These are phyloP conservation scores for Drosophila prostipennis DNA, from an alignment of 2,888 invertebrate genomes.

Conservation along the genomic window DNA sequence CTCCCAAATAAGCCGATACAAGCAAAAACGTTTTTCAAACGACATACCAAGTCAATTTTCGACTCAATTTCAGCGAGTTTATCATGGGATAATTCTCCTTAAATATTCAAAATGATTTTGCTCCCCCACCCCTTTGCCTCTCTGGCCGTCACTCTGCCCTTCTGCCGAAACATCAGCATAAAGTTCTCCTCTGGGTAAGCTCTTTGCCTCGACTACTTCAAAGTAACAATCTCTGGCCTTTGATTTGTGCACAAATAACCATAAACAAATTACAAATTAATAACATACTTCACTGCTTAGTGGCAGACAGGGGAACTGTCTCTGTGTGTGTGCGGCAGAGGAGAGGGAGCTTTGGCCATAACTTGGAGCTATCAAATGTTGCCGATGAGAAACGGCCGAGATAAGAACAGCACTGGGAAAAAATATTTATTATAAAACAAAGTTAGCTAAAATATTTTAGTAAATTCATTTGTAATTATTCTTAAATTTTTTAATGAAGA, in stretches of 20 bases:
- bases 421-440: neutral
- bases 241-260: constrained; percentile 79
- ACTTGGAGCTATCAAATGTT: constrained; percentile 77
- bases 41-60: constrained; percentile 36
- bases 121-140: neutral
- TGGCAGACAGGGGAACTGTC: constrained; percentile 21
- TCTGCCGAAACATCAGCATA: constrained; percentile 12
- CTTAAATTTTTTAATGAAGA: no score
- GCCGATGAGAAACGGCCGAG: constrained; percentile 65
- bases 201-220: constrained; percentile 46
- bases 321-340: neutral
- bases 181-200: constrained; percentile 40
- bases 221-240: constrained; percentile 77
- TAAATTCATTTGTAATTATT: no score
- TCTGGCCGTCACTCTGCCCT: neutral
- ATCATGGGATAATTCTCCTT: constrained; percentile 35
- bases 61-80: constrained; percentile 38
- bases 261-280: constrained; percentile 76
- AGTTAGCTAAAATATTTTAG: no score
- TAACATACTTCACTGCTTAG: constrained; percentile 74
- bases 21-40: constrained; percentile 4
- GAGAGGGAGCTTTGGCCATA: constrained; percentile 48
- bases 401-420: constrained; percentile 35
- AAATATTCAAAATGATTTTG: constrained; percentile 37
- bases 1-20: neutral